Conservation (phyloP, 1,140 invertebrate species). For the Adoxophyes honmai region DNA sequence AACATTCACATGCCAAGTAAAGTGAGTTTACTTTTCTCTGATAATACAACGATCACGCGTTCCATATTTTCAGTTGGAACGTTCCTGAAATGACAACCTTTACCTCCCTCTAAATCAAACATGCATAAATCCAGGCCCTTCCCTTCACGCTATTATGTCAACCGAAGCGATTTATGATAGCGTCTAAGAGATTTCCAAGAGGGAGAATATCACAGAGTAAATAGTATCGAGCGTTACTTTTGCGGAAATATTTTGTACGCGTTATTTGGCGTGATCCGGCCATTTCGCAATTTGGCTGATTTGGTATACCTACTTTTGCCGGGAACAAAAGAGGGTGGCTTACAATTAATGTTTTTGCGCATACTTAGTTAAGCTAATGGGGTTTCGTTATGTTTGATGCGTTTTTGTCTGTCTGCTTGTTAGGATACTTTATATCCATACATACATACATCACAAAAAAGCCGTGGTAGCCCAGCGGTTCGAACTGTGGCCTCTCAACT, state of each 20-base stretch:
- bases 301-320: neutral
- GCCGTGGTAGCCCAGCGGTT: too few relatives aligned
- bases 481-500: too few relatives aligned
- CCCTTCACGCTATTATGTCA: slow-evolving; percentile 71
- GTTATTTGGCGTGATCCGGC: slow-evolving; percentile 16
- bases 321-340: slow-evolving; percentile 8
- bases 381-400: too few relatives aligned
- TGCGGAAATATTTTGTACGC: slow-evolving; percentile 10
- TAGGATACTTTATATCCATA: too few relatives aligned
- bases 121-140: slow-evolving; percentile 65
- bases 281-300: slow-evolving; percentile 17
- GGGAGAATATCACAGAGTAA: slow-evolving; percentile 55
- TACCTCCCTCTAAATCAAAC: slow-evolving; percentile 58
- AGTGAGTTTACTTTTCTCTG: neutral
- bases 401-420: too few relatives aligned
- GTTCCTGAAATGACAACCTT: slow-evolving; percentile 43
- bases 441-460: too few relatives aligned
- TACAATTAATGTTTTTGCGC: neutral
- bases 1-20: too few relatives aligned
- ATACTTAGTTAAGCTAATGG: too few relatives aligned
- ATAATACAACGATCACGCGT: slow-evolving; percentile 11
- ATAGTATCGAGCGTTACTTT: slow-evolving; percentile 45
- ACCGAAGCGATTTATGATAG: slow-evolving; percentile 68
- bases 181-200: slow-evolving; percentile 66
- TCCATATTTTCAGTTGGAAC: slow-evolving; percentile 35